Evolutionary conservation across 1,140 invertebrate species (phyloP).

Genomic region (Dendrolimus punctatus): DNA sequence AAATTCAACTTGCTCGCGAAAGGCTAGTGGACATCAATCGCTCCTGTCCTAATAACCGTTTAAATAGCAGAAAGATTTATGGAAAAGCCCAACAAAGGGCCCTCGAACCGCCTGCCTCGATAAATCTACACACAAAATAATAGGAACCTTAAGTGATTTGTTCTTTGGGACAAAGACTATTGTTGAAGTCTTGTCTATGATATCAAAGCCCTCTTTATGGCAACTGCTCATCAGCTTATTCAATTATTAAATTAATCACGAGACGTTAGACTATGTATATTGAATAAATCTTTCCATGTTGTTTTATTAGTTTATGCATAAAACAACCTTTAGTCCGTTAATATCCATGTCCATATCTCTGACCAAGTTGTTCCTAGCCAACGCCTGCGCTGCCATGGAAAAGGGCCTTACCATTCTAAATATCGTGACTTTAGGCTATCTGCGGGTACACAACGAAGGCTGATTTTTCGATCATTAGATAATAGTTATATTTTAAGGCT

Average conservation of each 20-base stretch:
- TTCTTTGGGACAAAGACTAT: conserved; percentile 45
- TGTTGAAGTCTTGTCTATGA: conserved; percentile 34
- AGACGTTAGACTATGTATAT: not conserved
- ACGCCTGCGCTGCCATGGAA: too few relatives aligned
- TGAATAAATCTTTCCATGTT: too few relatives aligned
- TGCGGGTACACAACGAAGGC: too few relatives aligned
- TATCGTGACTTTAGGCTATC: too few relatives aligned
- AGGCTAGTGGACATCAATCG: conserved; percentile 39
- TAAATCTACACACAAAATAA: conserved; percentile 64
- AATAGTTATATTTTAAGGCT: too few relatives aligned
- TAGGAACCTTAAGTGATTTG: conserved; percentile 56
- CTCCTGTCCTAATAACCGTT: conserved; percentile 51
- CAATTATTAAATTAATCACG: conserved; percentile 10
- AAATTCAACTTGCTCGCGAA: conserved; percentile 7
- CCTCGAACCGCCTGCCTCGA: conserved; percentile 43
- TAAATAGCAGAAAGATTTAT: conserved; percentile 58
- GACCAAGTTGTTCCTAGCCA: too few relatives aligned
- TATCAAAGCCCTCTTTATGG: conserved; percentile 25
- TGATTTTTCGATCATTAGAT: too few relatives aligned
- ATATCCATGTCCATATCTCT: too few relatives aligned
- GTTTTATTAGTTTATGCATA: too few relatives aligned
- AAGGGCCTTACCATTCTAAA: too few relatives aligned
- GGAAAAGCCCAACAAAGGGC: conserved; percentile 52
- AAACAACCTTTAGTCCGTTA: too few relatives aligned
- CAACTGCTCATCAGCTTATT: conserved; percentile 11